A percentile compares a stretch with the other conserved stretches of the same genome.
These are phyloP conservation scores for Acanthiza pusilla DNA, from an alignment of 2,797 vertebrate genomes.

Conservation along the genomic window DNA sequence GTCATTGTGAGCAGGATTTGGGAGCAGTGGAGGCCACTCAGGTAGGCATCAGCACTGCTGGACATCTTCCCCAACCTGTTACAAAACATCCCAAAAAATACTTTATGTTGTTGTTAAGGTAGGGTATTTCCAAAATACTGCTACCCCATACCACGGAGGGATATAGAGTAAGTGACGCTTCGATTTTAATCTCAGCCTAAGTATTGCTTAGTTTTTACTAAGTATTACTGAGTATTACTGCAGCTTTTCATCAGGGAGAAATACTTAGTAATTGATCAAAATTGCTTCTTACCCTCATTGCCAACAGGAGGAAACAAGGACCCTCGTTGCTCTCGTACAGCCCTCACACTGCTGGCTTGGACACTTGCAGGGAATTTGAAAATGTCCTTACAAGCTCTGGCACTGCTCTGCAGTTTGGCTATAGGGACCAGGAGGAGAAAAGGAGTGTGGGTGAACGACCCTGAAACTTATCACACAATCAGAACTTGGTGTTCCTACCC, in stretches of 20 bases:
- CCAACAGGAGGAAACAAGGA: neutral
- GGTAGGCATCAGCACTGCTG: neutral
- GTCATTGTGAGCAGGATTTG: neutral
- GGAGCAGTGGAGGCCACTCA: neutral
- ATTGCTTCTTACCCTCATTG: neutral
- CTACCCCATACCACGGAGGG: neutral
- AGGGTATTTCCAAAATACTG: neutral
- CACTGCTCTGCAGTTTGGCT: neutral
- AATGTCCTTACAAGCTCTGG: neutral
- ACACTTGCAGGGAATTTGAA: neutral
- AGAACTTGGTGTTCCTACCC: neutral
- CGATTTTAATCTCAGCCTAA: neutral
- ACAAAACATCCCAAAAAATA: neutral
- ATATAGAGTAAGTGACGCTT: neutral
- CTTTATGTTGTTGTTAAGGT: fast-evolving
- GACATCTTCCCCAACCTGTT: neutral
- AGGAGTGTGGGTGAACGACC: neutral
- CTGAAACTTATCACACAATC: neutral
- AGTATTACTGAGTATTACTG: neutral
- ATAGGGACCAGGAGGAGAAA: neutral
- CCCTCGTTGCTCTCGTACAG: fast-evolving
- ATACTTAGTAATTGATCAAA: neutral
- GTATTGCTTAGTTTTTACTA: neutral
- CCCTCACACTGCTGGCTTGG: neutral
- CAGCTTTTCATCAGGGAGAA: neutral